phyloP scores from a whole-genome alignment of 2,888 invertebrate species.

The Schizotus pectinicornis region DNA sequence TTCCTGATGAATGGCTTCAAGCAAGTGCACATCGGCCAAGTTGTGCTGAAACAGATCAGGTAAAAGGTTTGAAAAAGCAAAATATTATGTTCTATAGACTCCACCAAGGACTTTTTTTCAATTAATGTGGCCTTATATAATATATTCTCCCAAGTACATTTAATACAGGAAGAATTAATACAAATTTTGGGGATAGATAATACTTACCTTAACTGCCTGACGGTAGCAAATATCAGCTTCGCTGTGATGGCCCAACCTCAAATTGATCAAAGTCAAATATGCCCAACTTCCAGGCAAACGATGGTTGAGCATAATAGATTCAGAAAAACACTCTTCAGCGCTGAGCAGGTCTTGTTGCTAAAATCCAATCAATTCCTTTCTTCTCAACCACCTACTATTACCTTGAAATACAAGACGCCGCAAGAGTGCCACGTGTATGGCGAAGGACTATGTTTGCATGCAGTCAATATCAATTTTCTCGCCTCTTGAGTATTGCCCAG shows the following conservation, averaged over 20 bases:
- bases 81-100: no score
- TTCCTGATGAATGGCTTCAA: not conserved
- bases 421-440: conserved; percentile 53
- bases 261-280: conserved; percentile 53
- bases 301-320: conserved; percentile 54
- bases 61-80: not conserved
- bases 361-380: conserved; percentile 28
- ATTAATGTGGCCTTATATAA: no score
- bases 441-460: conserved; percentile 52
- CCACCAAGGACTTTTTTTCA: no score
- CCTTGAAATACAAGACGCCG: conserved; percentile 44
- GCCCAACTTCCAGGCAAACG: conserved; percentile 53
- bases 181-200: not conserved
- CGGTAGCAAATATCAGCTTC: conserved; percentile 54
- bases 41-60: not conserved
- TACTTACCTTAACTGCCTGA: conserved; percentile 47
- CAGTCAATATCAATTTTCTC: conserved; percentile 49
- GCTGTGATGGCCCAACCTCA: conserved; percentile 44
- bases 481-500: conserved; percentile 47
- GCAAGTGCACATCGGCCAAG: not conserved
- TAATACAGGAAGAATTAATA: not conserved
- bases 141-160: no score
- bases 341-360: conserved; percentile 51
- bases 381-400: conserved; percentile 14
- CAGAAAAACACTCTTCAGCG: conserved; percentile 56